Base-by-base conservation (phyloP, 2,797 vertebrate species). In the Sebastes oblongus region DNA sequence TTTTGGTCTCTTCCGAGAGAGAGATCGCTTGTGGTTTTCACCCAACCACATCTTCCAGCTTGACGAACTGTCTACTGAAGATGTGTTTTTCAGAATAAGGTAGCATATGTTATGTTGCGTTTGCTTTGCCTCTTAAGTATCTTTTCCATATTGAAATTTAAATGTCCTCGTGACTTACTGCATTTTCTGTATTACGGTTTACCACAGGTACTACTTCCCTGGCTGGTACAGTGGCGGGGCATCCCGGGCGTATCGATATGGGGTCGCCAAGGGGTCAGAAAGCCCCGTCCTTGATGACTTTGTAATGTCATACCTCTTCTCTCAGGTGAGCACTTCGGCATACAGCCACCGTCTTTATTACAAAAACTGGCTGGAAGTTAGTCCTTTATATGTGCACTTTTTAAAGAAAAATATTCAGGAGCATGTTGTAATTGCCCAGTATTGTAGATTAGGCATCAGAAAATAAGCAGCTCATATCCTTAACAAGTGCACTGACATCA, bases 291-390 rank as follows among this genome's bases (percentile, higher is more conserved):
- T 98, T 66, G 98, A 99, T 67, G 97, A 99, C 86, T 83, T 92
- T 88, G 96, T 98, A 75, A 98, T 98, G 97, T 96, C 96, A 62
- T 98, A 99, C 73, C 96, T 99, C 61, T 99, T 98, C 74, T 96
- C 94, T 90, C 98, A 99, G 97, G 98, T 98, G 92, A 93, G 68
- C 24, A 18, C 16, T 24, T 64, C 8, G 18, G 1, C 27, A 24
- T 58, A 56, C 6, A 62, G 6, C 25, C 8, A 39, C 12, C 3
- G 5, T 3, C 12, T 59, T 27, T 34, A 54, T 62, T 27, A 32
- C 16, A 24, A 18, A 22, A 25, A 18, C 7, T 59, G 8, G 3
- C 29, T 56, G 10, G 27, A 56, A 58, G n/a, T 39, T 0, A 9
- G 1, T 22, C 6, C 2, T 32, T 55, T 36, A 8, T 55, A 13